Percentiles rank a stretch among this genome's conserved stretches.
Evolutionary conservation across 2,888 invertebrate species (phyloP).

Genomic region (Rhingia rostrata): DNA sequence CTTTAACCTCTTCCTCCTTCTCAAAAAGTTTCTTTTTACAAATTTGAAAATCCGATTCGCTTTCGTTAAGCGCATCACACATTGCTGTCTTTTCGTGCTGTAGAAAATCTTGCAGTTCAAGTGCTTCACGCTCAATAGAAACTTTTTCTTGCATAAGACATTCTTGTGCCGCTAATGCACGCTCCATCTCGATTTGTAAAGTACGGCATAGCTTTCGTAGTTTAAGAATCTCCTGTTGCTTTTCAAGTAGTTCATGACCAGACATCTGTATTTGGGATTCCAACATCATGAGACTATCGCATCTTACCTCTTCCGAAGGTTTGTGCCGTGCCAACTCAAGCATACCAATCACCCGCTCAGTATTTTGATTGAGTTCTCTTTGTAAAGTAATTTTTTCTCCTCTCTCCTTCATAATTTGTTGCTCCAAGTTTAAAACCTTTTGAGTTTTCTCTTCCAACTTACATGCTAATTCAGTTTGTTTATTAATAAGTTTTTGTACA

Average conservation of each 20-base stretch:
- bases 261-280: constrained; percentile 90
- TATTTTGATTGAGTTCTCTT: constrained; percentile 89
- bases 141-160: constrained; percentile 88
- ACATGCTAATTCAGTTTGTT: constrained; percentile 86
- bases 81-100: constrained; percentile 93
- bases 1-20: constrained; percentile 85
- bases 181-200: constrained; percentile 88
- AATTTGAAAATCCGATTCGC: constrained; percentile 84
- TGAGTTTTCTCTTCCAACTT: constrained; percentile 82
- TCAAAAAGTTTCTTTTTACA: constrained; percentile 82
- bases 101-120: constrained; percentile 93
- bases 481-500: constrained; percentile 85
- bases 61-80: constrained; percentile 90
- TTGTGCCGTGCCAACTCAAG: constrained; percentile 84
- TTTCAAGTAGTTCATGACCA: constrained; percentile 88
- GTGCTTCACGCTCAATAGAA: constrained; percentile 90
- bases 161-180: constrained; percentile 87
- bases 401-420: constrained; percentile 87
- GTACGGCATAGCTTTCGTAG: constrained; percentile 88
- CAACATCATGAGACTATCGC: constrained; percentile 89
- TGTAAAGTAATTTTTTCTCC: constrained; percentile 89
- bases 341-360: constrained; percentile 88
- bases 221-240: constrained; percentile 90
- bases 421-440: constrained; percentile 85
- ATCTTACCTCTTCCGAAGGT: constrained; percentile 84